Evolutionary conservation across 2,888 invertebrate species (phyloP).

Genomic region (Acrobeloides nanus): DNA sequence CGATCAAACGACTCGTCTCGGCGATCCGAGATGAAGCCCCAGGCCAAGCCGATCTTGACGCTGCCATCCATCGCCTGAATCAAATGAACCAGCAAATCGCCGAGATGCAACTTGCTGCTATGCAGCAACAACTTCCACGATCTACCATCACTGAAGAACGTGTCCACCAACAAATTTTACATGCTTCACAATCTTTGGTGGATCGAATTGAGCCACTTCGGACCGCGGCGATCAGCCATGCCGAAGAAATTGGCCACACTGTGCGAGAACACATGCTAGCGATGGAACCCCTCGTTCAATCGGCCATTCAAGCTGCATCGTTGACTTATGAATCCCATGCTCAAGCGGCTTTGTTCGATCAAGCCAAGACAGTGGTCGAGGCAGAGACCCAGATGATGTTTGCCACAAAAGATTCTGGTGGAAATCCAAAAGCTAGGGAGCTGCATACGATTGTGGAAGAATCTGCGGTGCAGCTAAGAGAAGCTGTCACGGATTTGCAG

Average conservation of each 20-base stretch:
- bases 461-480: slow-evolving; percentile 68
- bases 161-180: slow-evolving; percentile 70
- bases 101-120: slow-evolving; percentile 76
- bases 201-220: slow-evolving; percentile 79
- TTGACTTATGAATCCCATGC: slow-evolving; percentile 69
- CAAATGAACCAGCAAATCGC: slow-evolving; percentile 70
- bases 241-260: slow-evolving; percentile 83
- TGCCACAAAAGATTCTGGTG: slow-evolving; percentile 78
- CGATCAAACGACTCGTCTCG: slow-evolving; percentile 84
- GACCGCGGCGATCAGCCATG: slow-evolving; percentile 73
- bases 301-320: slow-evolving; percentile 64
- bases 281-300: slow-evolving; percentile 76
- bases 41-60: slow-evolving; percentile 77
- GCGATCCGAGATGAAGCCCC: slow-evolving; percentile 83
- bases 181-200: slow-evolving; percentile 70
- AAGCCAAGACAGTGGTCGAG: slow-evolving; percentile 87
- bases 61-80: slow-evolving; percentile 71
- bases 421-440: slow-evolving; percentile 76
- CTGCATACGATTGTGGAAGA: slow-evolving; percentile 78
- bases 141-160: slow-evolving; percentile 34
- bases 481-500: slow-evolving; percentile 70
- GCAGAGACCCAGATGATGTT: slow-evolving; percentile 73
- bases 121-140: slow-evolving; percentile 70
- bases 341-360: slow-evolving; percentile 78
- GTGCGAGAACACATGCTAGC: slow-evolving; percentile 58